Base-by-base conservation (phyloP, 2,888 invertebrate genomes). In the Oscheius sp. region DNA sequence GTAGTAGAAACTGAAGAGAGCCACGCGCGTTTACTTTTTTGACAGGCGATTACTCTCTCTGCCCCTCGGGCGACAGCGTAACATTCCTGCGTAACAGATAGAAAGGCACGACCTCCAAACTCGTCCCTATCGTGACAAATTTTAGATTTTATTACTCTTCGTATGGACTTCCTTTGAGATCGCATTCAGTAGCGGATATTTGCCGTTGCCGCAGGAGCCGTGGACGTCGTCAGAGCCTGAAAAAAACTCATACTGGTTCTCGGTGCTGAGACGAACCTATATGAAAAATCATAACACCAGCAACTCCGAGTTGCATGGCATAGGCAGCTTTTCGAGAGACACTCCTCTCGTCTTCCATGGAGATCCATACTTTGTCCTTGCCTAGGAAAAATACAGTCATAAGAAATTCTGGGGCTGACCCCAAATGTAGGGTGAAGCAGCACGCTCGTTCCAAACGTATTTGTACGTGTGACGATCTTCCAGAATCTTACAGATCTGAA, bases 351-450 rank as follows among this genome's bases (percentile, higher is more conserved):
- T 93, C 92, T 79, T 95, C 95, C 89, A 93, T 95, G 0, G 95
- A 94, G 58, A 95, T 92, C 96, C 96, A 96, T 84, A 95, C 93
- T 33, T 76, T 71, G 21, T 91, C 91, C 76, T 92, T 92, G 7
- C 81, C 81, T 80, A 60, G n/a, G 21, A 21, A 42, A 42, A 42
- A 5, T 3, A 42, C 42, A 3, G 42, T 42, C 7, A 5, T 0
- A 5, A 7, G 42, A 42, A 42, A 42, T 5, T 42, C 7, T 35
- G 11, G 9, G 42, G 42, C 53, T 51, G 68, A 81, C 81, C 79
- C 84, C 92, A 93, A 7, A 94, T 91, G 90, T 94, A 96, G 0
- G 95, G 94, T 57, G 94, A 94, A 86, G 92, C 92, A 5, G 93
- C 93, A 53, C 92, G 92, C 9, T 91, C 89, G 85, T 95, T 94